Base-by-base conservation (phyloP, 2,797 vertebrate genomes). In the Alectoris magna region DNA sequence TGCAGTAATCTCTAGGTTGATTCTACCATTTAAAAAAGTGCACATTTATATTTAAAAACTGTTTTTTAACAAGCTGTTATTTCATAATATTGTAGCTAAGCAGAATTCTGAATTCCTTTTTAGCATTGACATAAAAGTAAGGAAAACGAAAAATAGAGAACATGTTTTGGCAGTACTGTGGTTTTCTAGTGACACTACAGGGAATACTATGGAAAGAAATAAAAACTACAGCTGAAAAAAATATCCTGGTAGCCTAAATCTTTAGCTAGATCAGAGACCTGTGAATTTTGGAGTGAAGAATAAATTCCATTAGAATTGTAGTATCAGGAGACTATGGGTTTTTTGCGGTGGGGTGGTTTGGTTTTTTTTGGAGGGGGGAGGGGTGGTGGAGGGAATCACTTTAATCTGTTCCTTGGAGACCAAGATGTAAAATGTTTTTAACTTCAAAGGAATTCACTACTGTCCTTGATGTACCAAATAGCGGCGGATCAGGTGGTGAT, bases 391-490 rank as follows among this genome's bases (percentile, higher is more conserved):
- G 51, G 48, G 63, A 86, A 83, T 43, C 36, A 46, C 39, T 77
- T 79, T 14, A 17, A 14, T 67, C 31, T 73, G 0, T 34, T 86
- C 63, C 41, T 73, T 58, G 73, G n/a, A 68, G 79, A 53, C 22
- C 43, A 56, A 39, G 39, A 76, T 53, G 23, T 84, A 23, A 81
- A 87, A 75, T 44, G 67, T 6, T 68, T 95, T 91, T 92, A 71
- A 91, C 48, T 94, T 94, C 80, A 2, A 12, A 87, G 41, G 66
- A 91, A 94, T 44, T 90, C 87, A 90, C 68, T 83, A 70, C 41
- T 78, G 70, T 53, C 70, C 55, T 94, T 96, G 88, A 84, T 43
- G 53, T 56, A 72, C 72, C 92, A 72, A 91, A 93, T 90, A 75
- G 48, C 64, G 59, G 36, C 55, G 73, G 90, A 93, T 80, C 73